Evolutionary conservation across 53 echinoderm and acorn worm species (phyloP).

Genomic region (Echinarachnius parma): DNA sequence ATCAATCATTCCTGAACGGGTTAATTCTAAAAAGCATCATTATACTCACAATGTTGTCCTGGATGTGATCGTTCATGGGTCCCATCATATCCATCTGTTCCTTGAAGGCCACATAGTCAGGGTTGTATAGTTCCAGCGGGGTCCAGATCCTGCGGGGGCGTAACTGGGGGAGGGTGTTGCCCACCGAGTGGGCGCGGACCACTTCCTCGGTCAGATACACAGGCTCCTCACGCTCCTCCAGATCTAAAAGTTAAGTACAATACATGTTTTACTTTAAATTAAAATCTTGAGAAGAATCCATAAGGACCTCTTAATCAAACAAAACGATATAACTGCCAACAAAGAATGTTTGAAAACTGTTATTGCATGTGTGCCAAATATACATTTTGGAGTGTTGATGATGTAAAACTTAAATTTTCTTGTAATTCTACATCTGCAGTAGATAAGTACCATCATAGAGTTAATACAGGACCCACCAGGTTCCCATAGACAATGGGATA

Average conservation of each 20-base stretch:
- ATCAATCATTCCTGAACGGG: no score
- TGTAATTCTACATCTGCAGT: not conserved
- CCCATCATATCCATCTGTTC: conserved; percentile 59
- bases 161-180: conserved; percentile 12
- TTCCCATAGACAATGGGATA: no score
- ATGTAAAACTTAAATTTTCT: not conserved
- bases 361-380: no score
- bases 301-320: no score
- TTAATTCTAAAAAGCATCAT: no score
- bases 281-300: no score
- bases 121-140: conserved; percentile 86
- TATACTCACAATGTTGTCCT: conserved; percentile 83
- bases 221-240: conserved; percentile 39
- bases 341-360: no score
- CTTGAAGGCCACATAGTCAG: conserved; percentile 64
- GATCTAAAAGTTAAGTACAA: not conserved
- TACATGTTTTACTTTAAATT: no score
- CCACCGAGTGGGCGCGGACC: conserved; percentile 26
- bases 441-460: no score
- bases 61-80: conserved; percentile 66
- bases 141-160: conserved; percentile 47
- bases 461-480: no score
- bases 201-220: conserved; percentile 29
- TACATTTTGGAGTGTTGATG: not conserved
- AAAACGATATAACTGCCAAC: no score